Evolutionary conservation across 2,888 invertebrate genomes (phyloP).

Genomic region (Eristalinus aeneus): DNA sequence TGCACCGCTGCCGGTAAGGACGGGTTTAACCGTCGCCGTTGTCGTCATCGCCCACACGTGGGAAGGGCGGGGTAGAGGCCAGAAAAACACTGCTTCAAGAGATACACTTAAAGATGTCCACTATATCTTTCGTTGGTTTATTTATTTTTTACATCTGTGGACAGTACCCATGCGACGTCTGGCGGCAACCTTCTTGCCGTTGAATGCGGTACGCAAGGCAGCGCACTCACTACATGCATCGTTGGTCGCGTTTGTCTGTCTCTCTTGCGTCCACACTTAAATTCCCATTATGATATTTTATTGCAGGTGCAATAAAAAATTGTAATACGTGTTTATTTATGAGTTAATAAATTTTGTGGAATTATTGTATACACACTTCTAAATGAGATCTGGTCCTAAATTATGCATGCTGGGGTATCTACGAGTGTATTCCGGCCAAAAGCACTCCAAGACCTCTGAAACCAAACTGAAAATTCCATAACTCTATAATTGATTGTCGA

Average conservation of each 20-base stretch:
- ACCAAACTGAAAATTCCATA: slow-evolving; percentile 10
- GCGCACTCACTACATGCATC: background rate
- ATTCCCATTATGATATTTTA: slow-evolving; percentile 64
- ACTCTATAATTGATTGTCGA: background rate
- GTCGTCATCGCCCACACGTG: slow-evolving; percentile 9
- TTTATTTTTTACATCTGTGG: slow-evolving; percentile 34
- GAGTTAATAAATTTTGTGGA: slow-evolving; percentile 71
- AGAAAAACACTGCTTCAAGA: slow-evolving; percentile 2
- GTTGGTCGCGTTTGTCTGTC: slow-evolving; percentile 33
- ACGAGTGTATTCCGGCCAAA: background rate
- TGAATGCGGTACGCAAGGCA: background rate
- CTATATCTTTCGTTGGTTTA: slow-evolving; percentile 54
- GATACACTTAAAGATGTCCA: slow-evolving; percentile 44
- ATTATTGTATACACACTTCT: slow-evolving; percentile 61
- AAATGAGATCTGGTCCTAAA: slow-evolving; percentile 39
- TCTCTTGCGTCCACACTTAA: slow-evolving; percentile 54
- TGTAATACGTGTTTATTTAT: slow-evolving; percentile 72
- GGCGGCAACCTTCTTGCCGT: slow-evolving; percentile 34
- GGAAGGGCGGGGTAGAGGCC: background rate
- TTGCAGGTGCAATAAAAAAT: slow-evolving; percentile 60
- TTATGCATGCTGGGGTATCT: slow-evolving; percentile 6
- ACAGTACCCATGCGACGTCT: slow-evolving; percentile 24
- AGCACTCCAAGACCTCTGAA: slow-evolving; percentile 1
- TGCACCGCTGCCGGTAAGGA: background rate
- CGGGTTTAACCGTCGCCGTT: background rate